A percentile compares a stretch with the other conserved stretches of the same genome.
Evolutionary conservation across 1,140 invertebrate species (phyloP).

Genomic region (Neelides sp.): DNA sequence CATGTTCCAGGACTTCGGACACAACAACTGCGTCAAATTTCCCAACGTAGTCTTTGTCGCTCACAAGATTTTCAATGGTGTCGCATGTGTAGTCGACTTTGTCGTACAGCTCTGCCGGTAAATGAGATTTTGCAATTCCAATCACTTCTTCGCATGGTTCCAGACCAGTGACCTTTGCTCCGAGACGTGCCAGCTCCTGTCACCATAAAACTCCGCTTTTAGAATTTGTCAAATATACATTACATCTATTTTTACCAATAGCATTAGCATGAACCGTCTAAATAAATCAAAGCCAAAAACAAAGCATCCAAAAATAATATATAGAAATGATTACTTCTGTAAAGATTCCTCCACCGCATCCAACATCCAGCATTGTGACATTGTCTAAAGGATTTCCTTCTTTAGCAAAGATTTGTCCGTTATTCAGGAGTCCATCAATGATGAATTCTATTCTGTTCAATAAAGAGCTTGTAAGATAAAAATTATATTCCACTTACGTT

Average conservation of each 20-base stretch:
- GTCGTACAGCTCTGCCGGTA: conserved; percentile 34
- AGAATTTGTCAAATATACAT: too few species aligned
- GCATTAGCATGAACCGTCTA: too few species aligned
- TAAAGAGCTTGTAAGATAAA: too few species aligned
- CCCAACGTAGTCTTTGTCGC: conserved; percentile 34
- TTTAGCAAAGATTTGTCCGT: conserved; percentile 34
- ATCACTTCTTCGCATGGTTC: conserved; percentile 63
- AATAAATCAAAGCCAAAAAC: too few species aligned
- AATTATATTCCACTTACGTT: too few species aligned
- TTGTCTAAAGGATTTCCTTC: conserved; percentile 46
- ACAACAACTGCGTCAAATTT: conserved; percentile 69
- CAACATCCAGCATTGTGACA: conserved; percentile 64
- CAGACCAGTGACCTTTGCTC: conserved; percentile 67
- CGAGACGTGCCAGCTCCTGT: conserved; percentile 57
- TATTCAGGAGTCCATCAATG: conserved; percentile 52
- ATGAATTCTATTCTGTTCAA: conserved; percentile 53
- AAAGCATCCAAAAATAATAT: too few species aligned
- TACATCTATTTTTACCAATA: too few species aligned
- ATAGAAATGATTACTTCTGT: too few species aligned
- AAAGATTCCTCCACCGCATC: conserved; percentile 79
- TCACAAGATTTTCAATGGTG: conserved; percentile 38
- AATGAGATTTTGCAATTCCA: conserved; percentile 49
- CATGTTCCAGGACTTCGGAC: conserved; percentile 89
- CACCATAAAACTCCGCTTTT: too few species aligned
- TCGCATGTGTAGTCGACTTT: conserved; percentile 29